Evolutionary conservation across 2,888 invertebrate species (phyloP).

Genomic region (Blastobasis lacticolella): DNA sequence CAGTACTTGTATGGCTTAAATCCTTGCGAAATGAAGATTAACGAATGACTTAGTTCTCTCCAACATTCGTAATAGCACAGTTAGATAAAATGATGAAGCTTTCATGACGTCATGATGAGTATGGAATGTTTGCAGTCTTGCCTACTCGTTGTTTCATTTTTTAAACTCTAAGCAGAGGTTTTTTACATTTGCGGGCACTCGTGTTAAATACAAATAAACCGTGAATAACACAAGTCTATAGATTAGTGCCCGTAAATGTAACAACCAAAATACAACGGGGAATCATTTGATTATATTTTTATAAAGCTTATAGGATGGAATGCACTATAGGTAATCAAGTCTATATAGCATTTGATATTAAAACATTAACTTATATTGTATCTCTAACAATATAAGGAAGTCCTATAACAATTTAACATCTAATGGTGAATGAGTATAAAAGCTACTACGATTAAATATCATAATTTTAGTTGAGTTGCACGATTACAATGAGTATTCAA

Average conservation of each 20-base stretch:
- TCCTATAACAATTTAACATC: slow-evolving; percentile 14
- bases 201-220: too few relatives aligned
- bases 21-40: too few relatives aligned
- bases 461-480: slow-evolving; percentile 15
- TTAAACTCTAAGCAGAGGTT: too few relatives aligned
- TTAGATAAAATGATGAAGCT: background rate
- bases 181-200: too few relatives aligned
- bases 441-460: slow-evolving; percentile 17
- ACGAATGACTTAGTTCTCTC: too few relatives aligned
- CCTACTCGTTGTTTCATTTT: slow-evolving; percentile 30
- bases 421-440: slow-evolving; percentile 11
- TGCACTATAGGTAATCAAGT: slow-evolving; percentile 28
- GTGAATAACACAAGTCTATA: too few relatives aligned
- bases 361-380: slow-evolving; percentile 33
- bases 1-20: background rate
- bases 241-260: too few relatives aligned
- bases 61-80: too few relatives aligned
- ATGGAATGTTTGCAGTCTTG: slow-evolving; percentile 37
- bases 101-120: slow-evolving; percentile 11
- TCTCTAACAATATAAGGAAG: slow-evolving; percentile 32
- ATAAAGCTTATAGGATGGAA: slow-evolving; percentile 32
- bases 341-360: slow-evolving; percentile 7
- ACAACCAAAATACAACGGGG: too few relatives aligned
- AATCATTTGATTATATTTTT: too few relatives aligned
- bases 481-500: slow-evolving; percentile 22